Percentiles rank a stretch among this genome's conserved stretches.
These are phyloP conservation scores for Stichodactyla mertensii DNA, from an alignment of 64 coral and sea anemone genomes.

Conservation along the genomic window DNA sequence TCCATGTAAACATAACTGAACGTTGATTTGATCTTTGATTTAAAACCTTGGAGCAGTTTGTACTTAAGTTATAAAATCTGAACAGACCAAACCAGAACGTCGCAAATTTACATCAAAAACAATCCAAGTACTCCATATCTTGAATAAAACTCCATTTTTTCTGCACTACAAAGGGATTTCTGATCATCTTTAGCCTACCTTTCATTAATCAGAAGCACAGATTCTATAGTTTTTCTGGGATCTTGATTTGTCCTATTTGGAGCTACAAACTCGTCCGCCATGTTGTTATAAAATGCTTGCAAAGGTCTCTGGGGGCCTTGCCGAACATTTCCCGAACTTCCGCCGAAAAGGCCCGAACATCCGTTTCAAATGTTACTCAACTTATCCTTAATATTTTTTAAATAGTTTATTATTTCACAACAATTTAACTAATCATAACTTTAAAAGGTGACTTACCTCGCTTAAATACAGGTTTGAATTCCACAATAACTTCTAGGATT, in stretches of 20 bases:
- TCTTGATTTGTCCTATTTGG: background rate
- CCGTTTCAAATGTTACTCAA: too few species aligned
- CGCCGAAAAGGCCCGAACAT: background rate
- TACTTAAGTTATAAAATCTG: background rate
- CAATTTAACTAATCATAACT: too few species aligned
- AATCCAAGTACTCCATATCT: background rate
- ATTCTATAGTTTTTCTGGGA: background rate
- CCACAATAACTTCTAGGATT: too few species aligned
- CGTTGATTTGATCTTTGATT: background rate
- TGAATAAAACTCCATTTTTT: background rate
- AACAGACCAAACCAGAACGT: background rate
- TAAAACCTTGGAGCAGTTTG: background rate
- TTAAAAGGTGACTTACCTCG: too few species aligned
- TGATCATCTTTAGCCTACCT: background rate
- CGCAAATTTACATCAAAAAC: background rate
- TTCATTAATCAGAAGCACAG: background rate
- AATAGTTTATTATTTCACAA: too few species aligned
- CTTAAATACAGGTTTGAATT: too few species aligned
- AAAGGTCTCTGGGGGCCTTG: conserved; percentile 1
- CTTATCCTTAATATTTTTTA: too few species aligned
- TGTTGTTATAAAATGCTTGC: conserved; percentile 8
- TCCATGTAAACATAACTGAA: too few species aligned
- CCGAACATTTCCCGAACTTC: background rate
- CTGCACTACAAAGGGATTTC: background rate
- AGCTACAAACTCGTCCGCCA: background rate